Base-by-base conservation (phyloP, 2,888 invertebrate species). In the Dolichomitus sp. region DNA sequence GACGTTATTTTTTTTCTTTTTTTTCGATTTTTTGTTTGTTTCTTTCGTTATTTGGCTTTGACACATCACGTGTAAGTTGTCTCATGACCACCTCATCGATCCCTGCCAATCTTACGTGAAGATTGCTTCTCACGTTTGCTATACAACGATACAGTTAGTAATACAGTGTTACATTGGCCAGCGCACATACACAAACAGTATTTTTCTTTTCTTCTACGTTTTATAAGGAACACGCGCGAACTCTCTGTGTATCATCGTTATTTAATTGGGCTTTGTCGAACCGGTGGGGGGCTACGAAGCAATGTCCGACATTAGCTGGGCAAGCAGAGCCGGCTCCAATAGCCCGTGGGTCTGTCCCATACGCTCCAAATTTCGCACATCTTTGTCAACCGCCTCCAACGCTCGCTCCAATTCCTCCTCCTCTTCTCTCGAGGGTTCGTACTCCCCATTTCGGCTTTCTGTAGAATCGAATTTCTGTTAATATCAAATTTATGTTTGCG, bases 371-470 rank as follows among this genome's bases (percentile, higher is more conserved):
- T 96, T 96, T 92, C 96, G 95, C 23, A 96, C 96, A 90, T 96
- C 96, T 91, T 96, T 96, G 91, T 97, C 97, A 59, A 97, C 97
- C 65, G 96, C 96, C 87, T 97, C 97, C 84, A 98, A 94, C 9
- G 98, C 98, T 81, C 98, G 96, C 91, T 98, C 98, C 88, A 98
- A 94, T 92, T 98, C 98, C 87, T 98, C 98, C 45, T 97, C 97
- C 94, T 98, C 98, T 91, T 97, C 98, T 91, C 96, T 95, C 66
- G 96, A 95, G 48, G 96, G 96, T 88, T 96, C 95, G 88, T 96
- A 96, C 85, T 96, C 96, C n/a, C 96, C 96, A 91, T 96, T 96
- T 92, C 96, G 96, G 91, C 96, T 96, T 90, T 95, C 96, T 96
- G 89, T 14, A 12, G 59, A 45, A 65, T 59, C 37, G 19, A 37